Base-by-base conservation (phyloP, 2,888 invertebrate species). In the Emmelina monodactyla region DNA sequence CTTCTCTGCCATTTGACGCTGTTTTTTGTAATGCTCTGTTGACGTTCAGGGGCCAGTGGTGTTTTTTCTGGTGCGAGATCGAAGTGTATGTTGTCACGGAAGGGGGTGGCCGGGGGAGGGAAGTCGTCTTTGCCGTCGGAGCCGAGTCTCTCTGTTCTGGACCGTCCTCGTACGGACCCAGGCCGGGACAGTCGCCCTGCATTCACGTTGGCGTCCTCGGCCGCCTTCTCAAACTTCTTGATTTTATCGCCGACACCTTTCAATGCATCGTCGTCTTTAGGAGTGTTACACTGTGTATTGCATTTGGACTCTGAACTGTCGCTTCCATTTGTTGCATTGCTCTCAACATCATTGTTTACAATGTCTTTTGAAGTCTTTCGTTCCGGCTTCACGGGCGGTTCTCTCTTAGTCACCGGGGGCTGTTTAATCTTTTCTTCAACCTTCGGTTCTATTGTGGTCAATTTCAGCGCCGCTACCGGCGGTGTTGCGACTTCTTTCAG, bases 241-340 rank as follows among this genome's bases (percentile, higher is more conserved):
- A 79, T 79, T 44, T 79, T 79, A 41, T 79, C 76, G 5, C 79
- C 76, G n/a, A 79, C 79, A 0, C 79, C 76, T 41, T 72, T 73
- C 0, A 65, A 60, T 38, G 25, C 9, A n/a, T 25, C 25, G 3
- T 25, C 25, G 11, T 25, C 11, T 10, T 25, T 25, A 25, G 9
- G n/a, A 25, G 3, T 25, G n/a, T 25, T 25, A 4, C 3, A 4
- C 4, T 25, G 25, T n/a, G n/a, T 25, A 25, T n/a, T 25, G 39
- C 41, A 9, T 38, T 14, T 46, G 43, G 35, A 51, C 19, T 31
- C 35, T 9, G 50, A 7, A 33, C 40, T 16, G n/a, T n/a, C 29
- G 16, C 2, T 19, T 6, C 4, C 2, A 25, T 10, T 32, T 37
- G 32, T 7, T 35, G 31, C 44, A 10, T 16, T 36, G 7, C n/a